Percentiles rank a stretch among this genome's conserved stretches.
These are phyloP conservation scores for Lordiphosa fenestrarum DNA, from an alignment of 2,888 invertebrate species.

Conservation along the genomic window DNA sequence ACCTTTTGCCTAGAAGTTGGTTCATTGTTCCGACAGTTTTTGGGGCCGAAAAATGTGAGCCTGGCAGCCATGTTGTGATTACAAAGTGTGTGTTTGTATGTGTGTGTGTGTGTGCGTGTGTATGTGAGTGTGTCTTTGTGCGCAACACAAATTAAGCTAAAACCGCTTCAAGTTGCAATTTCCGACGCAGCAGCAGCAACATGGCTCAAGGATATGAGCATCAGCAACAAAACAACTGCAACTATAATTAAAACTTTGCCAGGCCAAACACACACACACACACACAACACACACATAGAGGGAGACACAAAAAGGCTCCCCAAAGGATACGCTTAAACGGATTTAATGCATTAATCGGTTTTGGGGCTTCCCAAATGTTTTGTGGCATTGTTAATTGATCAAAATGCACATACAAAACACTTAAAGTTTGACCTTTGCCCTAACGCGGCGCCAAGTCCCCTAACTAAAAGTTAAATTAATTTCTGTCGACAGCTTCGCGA, in stretches of 20 bases:
- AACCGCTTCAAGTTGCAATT: constrained; percentile 72
- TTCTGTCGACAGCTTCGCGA: constrained; percentile 50
- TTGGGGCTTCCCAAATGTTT: constrained; percentile 41
- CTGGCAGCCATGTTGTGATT: constrained; percentile 24
- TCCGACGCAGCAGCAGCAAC: constrained; percentile 57
- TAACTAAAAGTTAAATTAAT: constrained; percentile 58
- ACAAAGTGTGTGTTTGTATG: constrained; percentile 17
- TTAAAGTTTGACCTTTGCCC: constrained; percentile 12
- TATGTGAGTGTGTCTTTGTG: constrained; percentile 14
- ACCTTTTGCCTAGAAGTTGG: constrained; percentile 11
- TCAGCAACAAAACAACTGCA: constrained; percentile 36
- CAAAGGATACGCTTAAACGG: constrained; percentile 36
- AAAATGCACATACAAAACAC: constrained; percentile 51
- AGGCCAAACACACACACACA: constrained; percentile 12
- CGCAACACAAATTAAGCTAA: constrained; percentile 64
- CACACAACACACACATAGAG: constrained; percentile 1
- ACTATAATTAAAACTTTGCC: constrained; percentile 69
- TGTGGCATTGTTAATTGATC: constrained; percentile 54
- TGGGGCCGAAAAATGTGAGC: constrained; percentile 20
- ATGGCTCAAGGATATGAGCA: constrained; percentile 45
- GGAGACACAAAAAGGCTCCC: constrained; percentile 2
- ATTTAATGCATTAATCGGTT: constrained; percentile 63
- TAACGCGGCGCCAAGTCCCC: neutral
- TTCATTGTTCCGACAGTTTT: constrained; percentile 31
- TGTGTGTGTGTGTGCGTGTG: constrained; percentile 11